These are phyloP conservation scores for Columba guinea DNA, from an alignment of 2,797 vertebrate species.

Conservation along the genomic window DNA sequence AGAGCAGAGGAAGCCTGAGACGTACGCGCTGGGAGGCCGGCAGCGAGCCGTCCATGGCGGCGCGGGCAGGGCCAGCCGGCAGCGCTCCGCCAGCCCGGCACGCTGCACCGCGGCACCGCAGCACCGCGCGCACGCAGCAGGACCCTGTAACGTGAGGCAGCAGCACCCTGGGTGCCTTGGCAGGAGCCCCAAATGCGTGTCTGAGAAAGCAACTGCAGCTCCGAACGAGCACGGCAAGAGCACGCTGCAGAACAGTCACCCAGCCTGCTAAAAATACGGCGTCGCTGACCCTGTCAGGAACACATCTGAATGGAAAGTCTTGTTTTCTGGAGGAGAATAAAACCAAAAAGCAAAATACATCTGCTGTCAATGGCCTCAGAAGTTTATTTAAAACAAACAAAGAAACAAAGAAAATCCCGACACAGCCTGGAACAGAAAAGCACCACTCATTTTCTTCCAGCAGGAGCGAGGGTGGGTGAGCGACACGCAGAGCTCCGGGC, in stretches of 20 bases:
- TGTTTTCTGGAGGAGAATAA: not conserved
- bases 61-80: not conserved
- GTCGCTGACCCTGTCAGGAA: constrained; percentile 16
- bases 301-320: not conserved
- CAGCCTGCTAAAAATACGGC: constrained; percentile 62
- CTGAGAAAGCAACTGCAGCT: constrained; percentile 72
- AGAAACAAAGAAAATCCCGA: not conserved
- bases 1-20: constrained; percentile 22
- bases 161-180: constrained; percentile 67
- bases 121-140: constrained; percentile 66
- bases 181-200: constrained; percentile 55
- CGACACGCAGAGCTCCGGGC: fast-evolving
- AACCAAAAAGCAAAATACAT: not conserved
- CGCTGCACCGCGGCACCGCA: not conserved
- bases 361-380: not conserved
- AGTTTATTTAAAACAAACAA: not conserved
- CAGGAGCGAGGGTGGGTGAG: not conserved
- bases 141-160: constrained; percentile 71
- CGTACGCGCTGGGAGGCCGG: constrained; percentile 59
- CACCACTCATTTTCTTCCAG: not conserved
- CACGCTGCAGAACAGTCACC: not conserved
- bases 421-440: not conserved
- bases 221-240: constrained; percentile 65
- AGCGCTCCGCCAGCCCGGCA: constrained; percentile 38
- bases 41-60: constrained; percentile 63